Conservation (phyloP, 1,140 invertebrate species). For the Arion vulgaris region DNA sequence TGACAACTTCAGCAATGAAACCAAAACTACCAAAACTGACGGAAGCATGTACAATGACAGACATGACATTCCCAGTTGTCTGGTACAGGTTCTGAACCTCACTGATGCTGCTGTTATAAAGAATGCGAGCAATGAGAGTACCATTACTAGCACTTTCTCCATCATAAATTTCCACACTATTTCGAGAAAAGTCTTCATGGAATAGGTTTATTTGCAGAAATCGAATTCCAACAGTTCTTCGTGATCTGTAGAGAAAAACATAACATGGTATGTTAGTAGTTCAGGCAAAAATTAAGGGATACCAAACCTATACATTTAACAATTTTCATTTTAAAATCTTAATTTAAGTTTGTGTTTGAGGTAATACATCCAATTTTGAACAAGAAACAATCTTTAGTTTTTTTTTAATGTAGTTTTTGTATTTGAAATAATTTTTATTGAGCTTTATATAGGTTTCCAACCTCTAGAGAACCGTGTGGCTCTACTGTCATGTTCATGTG, state of each 20-base stretch:
- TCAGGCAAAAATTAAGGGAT: no score
- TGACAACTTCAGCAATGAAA: slow-evolving; percentile 97
- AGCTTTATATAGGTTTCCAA: no score
- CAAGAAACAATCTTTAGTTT: no score
- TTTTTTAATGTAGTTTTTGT: no score
- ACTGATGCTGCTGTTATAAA: slow-evolving; percentile 52
- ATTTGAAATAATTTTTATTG: no score
- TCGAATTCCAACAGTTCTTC: slow-evolving; percentile 58
- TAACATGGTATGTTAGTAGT: no score
- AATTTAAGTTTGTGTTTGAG: no score
- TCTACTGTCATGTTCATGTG: no score
- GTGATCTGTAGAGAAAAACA: neutral
- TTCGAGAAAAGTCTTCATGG: slow-evolving; percentile 88
- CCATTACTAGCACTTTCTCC: slow-evolving; percentile 93
- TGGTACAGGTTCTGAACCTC: slow-evolving; percentile 50
- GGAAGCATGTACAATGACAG: slow-evolving; percentile 93
- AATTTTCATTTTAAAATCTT: no score
- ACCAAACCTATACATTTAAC: no score
- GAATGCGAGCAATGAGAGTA: slow-evolving; percentile 73
- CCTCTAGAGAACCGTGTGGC: no score
- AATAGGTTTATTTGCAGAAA: slow-evolving; percentile 95
- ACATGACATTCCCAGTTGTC: slow-evolving; percentile 75
- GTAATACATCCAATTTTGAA: no score
- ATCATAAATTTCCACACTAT: slow-evolving; percentile 90
- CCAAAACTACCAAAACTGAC: slow-evolving; percentile 93